A percentile compares a stretch with the other conserved stretches of the same genome.
These are phyloP conservation scores for Dicentrarchus labrax DNA, from an alignment of 2,113 vertebrate genomes.

Conservation along the genomic window DNA sequence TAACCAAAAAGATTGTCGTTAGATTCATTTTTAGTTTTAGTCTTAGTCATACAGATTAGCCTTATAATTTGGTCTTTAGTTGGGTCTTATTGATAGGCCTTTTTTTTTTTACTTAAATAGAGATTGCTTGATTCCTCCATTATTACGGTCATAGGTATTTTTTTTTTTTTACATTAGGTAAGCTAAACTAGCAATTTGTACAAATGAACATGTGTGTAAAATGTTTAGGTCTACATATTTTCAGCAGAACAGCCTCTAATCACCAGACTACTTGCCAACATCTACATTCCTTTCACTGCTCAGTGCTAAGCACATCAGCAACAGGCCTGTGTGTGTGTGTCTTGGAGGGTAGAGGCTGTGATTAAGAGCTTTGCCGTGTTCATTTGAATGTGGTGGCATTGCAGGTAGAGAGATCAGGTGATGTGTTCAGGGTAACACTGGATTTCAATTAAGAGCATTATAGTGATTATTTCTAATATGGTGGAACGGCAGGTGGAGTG, in stretches of 20 bases:
- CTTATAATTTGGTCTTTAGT: background rate
- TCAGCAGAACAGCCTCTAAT: slow-evolving; percentile 41
- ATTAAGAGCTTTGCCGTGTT: slow-evolving; percentile 59
- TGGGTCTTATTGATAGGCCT: background rate
- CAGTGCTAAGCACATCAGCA: slow-evolving; percentile 42
- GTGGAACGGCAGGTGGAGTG: slow-evolving; percentile 44
- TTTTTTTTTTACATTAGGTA: background rate
- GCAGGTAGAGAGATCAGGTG: slow-evolving; percentile 55
- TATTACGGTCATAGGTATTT: background rate
- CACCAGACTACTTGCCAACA: slow-evolving; percentile 43
- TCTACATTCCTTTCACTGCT: slow-evolving; percentile 43
- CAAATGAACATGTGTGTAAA: background rate
- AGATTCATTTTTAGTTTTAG: background rate
- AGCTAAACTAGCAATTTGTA: slow-evolving; percentile 23
- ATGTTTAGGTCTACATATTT: slow-evolving; percentile 20
- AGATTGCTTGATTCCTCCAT: background rate
- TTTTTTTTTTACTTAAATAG: background rate
- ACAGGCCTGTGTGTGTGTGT: slow-evolving; percentile 28
- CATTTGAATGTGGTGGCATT: slow-evolving; percentile 49
- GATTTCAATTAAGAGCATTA: slow-evolving; percentile 62
- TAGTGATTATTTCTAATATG: slow-evolving; percentile 49
- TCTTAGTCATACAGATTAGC: background rate
- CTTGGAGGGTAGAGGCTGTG: slow-evolving; percentile 33
- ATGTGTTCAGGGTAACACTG: slow-evolving; percentile 34
- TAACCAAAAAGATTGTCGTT: background rate